Percentiles rank a stretch among this genome's conserved stretches.
Evolutionary conservation across 2,888 invertebrate species (phyloP).

Genomic region (Troides aeacus): DNA sequence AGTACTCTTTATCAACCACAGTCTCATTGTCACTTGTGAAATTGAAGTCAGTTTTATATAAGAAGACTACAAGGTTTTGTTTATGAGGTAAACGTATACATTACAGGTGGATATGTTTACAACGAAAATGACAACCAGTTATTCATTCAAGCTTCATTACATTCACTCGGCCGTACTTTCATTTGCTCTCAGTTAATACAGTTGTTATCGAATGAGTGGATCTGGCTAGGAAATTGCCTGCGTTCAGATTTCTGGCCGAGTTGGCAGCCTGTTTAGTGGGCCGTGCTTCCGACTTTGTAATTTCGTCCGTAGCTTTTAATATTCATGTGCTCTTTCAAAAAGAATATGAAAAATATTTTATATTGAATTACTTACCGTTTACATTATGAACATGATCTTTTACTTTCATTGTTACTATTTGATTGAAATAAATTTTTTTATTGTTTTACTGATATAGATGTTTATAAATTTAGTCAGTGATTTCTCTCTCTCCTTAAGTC

Average conservation of each 20-base stretch:
- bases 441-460: too few species aligned
- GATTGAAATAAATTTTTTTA: too few species aligned
- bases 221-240: constrained; percentile 70
- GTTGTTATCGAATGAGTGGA: constrained; percentile 53
- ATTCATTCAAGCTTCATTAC: constrained; percentile 65
- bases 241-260: constrained; percentile 50
- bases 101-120: constrained; percentile 12
- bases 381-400: too few species aligned
- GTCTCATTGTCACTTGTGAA: too few species aligned
- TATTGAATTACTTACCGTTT: background rate
- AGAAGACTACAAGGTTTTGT: background rate
- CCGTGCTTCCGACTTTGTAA: constrained; percentile 25
- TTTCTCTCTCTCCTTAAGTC: too few species aligned
- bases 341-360: background rate
- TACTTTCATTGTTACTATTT: too few species aligned
- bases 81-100: background rate
- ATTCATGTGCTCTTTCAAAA: background rate
- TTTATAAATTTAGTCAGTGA: too few species aligned
- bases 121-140: constrained; percentile 39
- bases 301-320: constrained; percentile 12
- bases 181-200: constrained; percentile 45
- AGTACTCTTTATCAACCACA: too few species aligned
- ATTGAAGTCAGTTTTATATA: background rate
- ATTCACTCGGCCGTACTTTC: constrained; percentile 58
- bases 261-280: constrained; percentile 27